phyloP scores from a whole-genome alignment of 2,113 vertebrate genomes.

The Antechinus flavipes region DNA sequence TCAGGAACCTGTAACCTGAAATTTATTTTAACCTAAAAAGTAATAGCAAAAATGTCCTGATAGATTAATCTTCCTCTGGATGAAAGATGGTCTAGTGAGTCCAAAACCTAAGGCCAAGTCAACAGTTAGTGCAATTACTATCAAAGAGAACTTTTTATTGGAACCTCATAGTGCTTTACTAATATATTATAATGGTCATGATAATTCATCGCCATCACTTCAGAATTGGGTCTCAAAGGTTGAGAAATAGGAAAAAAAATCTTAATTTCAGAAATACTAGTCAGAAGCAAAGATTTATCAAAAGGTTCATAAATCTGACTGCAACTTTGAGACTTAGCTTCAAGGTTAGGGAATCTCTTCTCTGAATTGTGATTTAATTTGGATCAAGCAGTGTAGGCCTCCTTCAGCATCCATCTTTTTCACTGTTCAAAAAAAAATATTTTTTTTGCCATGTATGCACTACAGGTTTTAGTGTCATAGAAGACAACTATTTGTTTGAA shows the following conservation, averaged over 20 bases:
- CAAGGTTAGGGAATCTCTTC: neutral
- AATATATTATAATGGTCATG: neutral
- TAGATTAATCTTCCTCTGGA: constrained; percentile 5
- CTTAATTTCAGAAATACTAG: neutral
- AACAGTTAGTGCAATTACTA: constrained; percentile 13
- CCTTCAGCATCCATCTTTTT: constrained; percentile 18
- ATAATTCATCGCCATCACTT: neutral
- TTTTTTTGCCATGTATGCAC: neutral
- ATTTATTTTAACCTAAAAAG: constrained; percentile 23
- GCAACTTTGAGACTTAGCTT: neutral
- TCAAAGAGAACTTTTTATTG: neutral
- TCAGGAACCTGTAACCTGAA: constrained; percentile 30
- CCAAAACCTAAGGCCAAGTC: neutral
- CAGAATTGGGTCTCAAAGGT: constrained; percentile 13
- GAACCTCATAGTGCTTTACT: neutral
- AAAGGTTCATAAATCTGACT: neutral
- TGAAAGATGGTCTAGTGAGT: neutral
- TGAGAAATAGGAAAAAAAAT: constrained; percentile 27
- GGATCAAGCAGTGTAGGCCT: neutral
- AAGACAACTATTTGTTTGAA: neutral
- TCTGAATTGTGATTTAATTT: constrained; percentile 19
- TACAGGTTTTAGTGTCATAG: neutral
- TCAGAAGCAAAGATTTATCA: neutral
- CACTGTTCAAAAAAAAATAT: neutral
- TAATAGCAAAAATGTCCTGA: constrained; percentile 12